phyloP scores from a whole-genome alignment of 2,888 invertebrate species.

The Archips crataeganus region DNA sequence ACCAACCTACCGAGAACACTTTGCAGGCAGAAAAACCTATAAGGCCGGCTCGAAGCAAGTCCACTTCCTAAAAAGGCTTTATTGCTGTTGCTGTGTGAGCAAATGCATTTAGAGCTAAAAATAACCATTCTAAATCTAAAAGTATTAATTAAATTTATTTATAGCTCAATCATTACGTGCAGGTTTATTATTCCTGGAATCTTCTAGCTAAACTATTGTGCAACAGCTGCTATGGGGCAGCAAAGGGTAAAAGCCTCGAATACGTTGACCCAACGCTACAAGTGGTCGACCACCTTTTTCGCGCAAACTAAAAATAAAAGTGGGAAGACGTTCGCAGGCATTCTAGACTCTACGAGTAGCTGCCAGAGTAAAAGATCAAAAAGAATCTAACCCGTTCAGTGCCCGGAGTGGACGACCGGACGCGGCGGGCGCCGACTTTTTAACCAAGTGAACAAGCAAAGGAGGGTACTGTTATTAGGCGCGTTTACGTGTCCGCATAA shows the following conservation, averaged over 20 bases:
- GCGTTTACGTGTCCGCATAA: neutral
- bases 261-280: conserved; percentile 73
- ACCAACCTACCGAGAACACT: neutral
- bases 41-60: neutral
- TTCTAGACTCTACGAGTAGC: conserved; percentile 66
- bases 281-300: conserved; percentile 78
- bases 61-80: conserved; percentile 20
- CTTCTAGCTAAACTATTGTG: conserved; percentile 78
- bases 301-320: conserved; percentile 79
- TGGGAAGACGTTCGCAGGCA: conserved; percentile 71
- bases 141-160: conserved; percentile 11
- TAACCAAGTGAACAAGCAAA: conserved; percentile 40
- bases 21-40: neutral
- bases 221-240: conserved; percentile 72
- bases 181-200: conserved; percentile 56
- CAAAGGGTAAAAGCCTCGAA: conserved; percentile 76
- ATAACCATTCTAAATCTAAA: conserved; percentile 12
- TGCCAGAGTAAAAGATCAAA: conserved; percentile 60
- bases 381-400: conserved; percentile 73
- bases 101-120: conserved; percentile 6
- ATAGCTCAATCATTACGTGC: conserved; percentile 23
- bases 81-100: neutral
- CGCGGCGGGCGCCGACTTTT: conserved; percentile 57
- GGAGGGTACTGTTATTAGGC: neutral
- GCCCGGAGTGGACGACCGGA: conserved; percentile 65